phyloP scores from a whole-genome alignment of 1,140 invertebrate species.

The Drosophila simulans region DNA sequence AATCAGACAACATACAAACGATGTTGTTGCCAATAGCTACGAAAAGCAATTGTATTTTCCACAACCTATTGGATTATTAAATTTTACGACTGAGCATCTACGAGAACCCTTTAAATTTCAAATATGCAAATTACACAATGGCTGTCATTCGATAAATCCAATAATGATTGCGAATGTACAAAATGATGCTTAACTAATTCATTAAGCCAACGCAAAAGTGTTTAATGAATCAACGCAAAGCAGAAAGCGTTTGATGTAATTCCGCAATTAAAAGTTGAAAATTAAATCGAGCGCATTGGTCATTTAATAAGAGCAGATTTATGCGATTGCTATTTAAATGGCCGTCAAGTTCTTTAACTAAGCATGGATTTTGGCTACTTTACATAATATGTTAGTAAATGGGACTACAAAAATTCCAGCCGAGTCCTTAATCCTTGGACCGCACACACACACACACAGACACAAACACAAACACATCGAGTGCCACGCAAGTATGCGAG shows the following conservation, averaged over 20 bases:
- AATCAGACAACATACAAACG: not conserved
- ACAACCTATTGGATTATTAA: not conserved
- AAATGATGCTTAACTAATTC: constrained; percentile 39
- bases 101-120: not conserved
- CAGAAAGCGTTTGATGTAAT: constrained; percentile 28
- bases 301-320: constrained; percentile 63
- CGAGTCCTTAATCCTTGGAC: constrained; percentile 67
- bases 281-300: constrained; percentile 60
- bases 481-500: constrained; percentile 63
- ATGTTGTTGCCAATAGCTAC: not conserved
- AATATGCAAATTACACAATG: constrained; percentile 12
- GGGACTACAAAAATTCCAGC: constrained; percentile 66
- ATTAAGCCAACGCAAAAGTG: constrained; percentile 42
- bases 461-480: not conserved
- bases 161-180: constrained; percentile 31
- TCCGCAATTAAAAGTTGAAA: constrained; percentile 62
- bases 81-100: constrained; percentile 18
- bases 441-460: constrained; percentile 5
- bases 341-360: constrained; percentile 1
- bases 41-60: no score
- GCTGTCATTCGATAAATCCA: constrained; percentile 12
- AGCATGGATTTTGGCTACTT: constrained; percentile 50
- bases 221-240: constrained; percentile 28
- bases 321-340: constrained; percentile 21
- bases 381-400: constrained; percentile 79